Base-by-base conservation (phyloP, 2,797 vertebrate species). In the Potorous gilbertii region DNA sequence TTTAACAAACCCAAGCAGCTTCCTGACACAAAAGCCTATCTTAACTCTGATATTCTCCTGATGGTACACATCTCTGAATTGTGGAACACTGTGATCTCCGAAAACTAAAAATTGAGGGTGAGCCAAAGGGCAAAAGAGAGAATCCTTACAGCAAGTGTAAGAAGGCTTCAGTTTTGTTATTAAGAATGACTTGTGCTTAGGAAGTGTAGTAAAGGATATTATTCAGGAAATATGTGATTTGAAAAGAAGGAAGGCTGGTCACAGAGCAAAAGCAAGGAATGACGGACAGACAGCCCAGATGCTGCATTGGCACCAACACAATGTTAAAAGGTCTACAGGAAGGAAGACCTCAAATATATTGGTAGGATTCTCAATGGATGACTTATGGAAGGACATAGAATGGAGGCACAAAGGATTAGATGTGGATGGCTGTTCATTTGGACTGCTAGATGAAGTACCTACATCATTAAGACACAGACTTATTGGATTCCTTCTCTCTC, bases 151-250 rank as follows among this genome's bases (percentile, higher is more conserved):
- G 1, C 46, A 13, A 1, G 0, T 91, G 2, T 10, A 92, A 93
- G 50, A 50, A 93, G n/a, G n/a, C 59, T 95, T 54, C 31, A 56
- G 29, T 14, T 54, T 54, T 94, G 57, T 92, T 74, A 87, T 87
- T 87, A 87, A 1, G 50, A 29, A 34, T 90, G 59, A 59, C 21
- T 74, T 74, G 40, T 87, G 40, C 74, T 87, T 87, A 50, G 50
- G 40, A 50, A 87, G 24, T 50, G 2, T 50, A 87, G 24, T 87
- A 87, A 87, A 46, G 40, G 40, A 87, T 81, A 81, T 81, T 46
- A 50, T 87, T 87, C 74, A 87, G 40, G 74, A 87, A 87, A 50
- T 50, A 10, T 87, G 10, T 50, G 21, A 87, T 87, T 87, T 12
- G 40, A 12, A 87, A 87, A 87, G 40, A 87, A 87, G 74, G 74